Base-by-base conservation (phyloP, 2,113 vertebrate species). In the Limnothrissa miodon region DNA sequence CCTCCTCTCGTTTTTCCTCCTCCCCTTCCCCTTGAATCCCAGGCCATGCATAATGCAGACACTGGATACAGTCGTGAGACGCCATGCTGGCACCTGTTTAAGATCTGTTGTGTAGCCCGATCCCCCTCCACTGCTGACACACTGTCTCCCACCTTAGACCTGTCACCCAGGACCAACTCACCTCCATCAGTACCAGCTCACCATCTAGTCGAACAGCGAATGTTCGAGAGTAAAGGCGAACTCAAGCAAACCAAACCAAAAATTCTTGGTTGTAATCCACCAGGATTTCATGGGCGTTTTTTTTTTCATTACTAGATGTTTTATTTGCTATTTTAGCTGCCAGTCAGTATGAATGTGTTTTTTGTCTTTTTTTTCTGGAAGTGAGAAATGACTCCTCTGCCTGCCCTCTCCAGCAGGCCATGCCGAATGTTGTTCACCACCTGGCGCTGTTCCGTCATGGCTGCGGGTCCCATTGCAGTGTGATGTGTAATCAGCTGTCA, bases 1-100 rank as follows among this genome's bases (percentile, higher is more conserved):
- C 56, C n/a, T 10, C 59, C n/a, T 29, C 59, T 13, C n/a, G 5
- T 13, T 29, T 29, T 29, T 10, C 59, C 59, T 66, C 59, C 59
- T 25, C 59, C 59, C 25, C 59, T 11, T 29, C 59, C n/a, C 29
- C 33, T 29, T 13, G 25, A 74, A 29, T 74, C 66, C 33, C 29
- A 74, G 66, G 10, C 66, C 66, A 74, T 74, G 66, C 66, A 74
- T 74, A 39, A 74, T 74, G 66, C 66, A 74, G 66, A 74, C 29
- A 74, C 11, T 17, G 15, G 66, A 74, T 74, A 36, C 66, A 2
- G 66, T 74, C 36, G 66, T 74, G 29, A 33, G 66, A 74, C 33
- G 66, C 66, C 66, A 39, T 74, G 66, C 66, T 74, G 66, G 66
- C 66, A 74, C 66, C 66, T 74, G 66, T 74, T 36, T 36, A 15